Percentiles rank a stretch among this genome's conserved stretches.
Conservation (phyloP, 2,797 vertebrate species). For the Amblyraja radiata region DNA sequence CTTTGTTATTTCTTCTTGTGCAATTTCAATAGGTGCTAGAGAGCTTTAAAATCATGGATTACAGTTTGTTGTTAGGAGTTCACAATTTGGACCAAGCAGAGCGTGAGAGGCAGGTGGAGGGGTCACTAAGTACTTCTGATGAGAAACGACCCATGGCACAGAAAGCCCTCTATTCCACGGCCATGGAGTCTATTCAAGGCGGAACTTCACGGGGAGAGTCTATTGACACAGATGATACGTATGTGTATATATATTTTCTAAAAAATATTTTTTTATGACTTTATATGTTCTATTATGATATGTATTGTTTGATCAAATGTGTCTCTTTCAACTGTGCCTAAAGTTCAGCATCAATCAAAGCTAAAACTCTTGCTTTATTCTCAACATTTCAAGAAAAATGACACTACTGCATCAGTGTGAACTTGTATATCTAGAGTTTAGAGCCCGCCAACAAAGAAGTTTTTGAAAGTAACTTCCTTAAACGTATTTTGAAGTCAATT, state of each 20-base stretch:
- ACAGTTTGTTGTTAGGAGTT: conserved; percentile 90
- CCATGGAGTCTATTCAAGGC: conserved; percentile 98
- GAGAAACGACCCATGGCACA: conserved; percentile 88
- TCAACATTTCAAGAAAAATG: neutral
- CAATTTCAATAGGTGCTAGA: conserved; percentile 66
- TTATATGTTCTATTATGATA: neutral
- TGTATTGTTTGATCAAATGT: neutral
- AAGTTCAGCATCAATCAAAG: neutral
- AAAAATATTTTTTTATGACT: too few species aligned
- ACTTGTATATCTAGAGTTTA: neutral
- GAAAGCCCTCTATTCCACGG: conserved; percentile 95
- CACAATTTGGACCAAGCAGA: conserved; percentile 94
- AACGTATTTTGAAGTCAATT: neutral
- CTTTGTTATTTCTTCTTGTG: neutral
- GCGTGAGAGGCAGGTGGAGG: conserved; percentile 78
- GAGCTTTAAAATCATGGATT: conserved; percentile 99
- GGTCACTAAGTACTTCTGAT: conserved; percentile 72
- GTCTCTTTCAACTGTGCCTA: neutral
- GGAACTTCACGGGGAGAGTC: conserved; percentile 82
- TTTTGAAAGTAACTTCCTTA: neutral
- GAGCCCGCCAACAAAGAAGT: neutral
- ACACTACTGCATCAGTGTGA: neutral
- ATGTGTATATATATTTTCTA: conserved; percentile 51
- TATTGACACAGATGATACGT: conserved; percentile 92
- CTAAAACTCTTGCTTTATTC: neutral